A percentile compares a stretch with the other conserved stretches of the same genome.
These are phyloP conservation scores for Charina bottae DNA, from an alignment of 2,113 vertebrate genomes.

Conservation along the genomic window DNA sequence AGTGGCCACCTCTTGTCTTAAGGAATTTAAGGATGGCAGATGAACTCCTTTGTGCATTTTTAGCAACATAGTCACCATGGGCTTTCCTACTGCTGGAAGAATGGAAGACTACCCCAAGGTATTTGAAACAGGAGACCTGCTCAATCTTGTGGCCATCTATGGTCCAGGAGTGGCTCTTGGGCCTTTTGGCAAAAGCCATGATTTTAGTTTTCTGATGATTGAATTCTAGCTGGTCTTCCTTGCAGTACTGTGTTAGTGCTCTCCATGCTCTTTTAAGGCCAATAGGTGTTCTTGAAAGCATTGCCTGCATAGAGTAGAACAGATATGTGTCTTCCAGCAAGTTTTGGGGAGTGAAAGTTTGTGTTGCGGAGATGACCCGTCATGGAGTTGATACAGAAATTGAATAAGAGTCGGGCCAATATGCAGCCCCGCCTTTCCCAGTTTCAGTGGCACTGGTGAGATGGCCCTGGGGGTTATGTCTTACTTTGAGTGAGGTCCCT, in stretches of 20 bases:
- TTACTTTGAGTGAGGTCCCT: background rate
- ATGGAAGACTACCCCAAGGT: no score
- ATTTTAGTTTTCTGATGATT: no score
- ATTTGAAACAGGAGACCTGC: no score
- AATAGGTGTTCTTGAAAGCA: background rate
- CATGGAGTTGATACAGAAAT: background rate
- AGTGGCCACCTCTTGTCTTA: no score
- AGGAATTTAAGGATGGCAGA: no score
- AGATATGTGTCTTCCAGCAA: background rate
- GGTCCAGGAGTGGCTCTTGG: no score
- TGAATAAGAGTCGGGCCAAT: background rate
- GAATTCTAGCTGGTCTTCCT: background rate
- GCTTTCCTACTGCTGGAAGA: no score
- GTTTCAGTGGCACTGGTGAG: background rate
- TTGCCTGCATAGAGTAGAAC: background rate
- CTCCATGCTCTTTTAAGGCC: background rate
- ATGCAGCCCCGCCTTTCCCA: background rate
- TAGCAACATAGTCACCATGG: no score
- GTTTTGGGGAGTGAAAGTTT: background rate
- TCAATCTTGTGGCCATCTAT: no score
- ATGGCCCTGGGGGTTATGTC: background rate
- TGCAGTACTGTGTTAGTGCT: background rate
- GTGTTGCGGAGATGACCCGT: background rate
- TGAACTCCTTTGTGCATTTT: no score
- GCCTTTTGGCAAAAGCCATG: no score